These are phyloP conservation scores for Nowickia ferox DNA, from an alignment of 2,888 invertebrate species.

Conservation along the genomic window DNA sequence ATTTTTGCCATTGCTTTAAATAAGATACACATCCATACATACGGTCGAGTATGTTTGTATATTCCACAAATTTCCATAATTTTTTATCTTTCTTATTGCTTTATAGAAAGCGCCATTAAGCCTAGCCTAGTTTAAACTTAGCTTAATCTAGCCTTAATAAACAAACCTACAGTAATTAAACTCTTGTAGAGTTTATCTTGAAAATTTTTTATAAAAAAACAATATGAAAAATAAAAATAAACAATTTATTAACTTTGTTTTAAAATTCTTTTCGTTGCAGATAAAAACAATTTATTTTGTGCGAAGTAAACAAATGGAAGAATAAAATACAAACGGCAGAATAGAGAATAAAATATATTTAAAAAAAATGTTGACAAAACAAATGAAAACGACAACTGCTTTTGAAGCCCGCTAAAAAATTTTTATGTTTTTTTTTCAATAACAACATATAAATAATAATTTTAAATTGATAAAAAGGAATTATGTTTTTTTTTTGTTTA, in stretches of 20 bases:
- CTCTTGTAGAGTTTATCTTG: slow-evolving; percentile 49
- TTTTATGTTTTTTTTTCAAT: slow-evolving; percentile 15
- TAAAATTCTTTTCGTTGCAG: slow-evolving; percentile 66
- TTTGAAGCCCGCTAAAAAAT: slow-evolving; percentile 64
- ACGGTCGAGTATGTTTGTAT: background rate
- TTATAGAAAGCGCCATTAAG: slow-evolving; percentile 51
- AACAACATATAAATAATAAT: slow-evolving; percentile 41
- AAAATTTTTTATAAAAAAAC: slow-evolving; percentile 36
- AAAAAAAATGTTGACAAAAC: slow-evolving; percentile 47
- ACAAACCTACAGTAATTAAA: slow-evolving; percentile 52
- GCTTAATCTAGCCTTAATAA: slow-evolving; percentile 60
- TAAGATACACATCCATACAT: background rate
- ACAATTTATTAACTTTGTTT: slow-evolving; percentile 46
- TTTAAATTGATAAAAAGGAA: slow-evolving; percentile 67
- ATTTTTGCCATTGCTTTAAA: background rate
- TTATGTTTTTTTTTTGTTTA: slow-evolving; percentile 55
- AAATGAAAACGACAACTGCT: slow-evolving; percentile 43
- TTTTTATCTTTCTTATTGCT: slow-evolving; percentile 35
- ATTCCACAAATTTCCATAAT: slow-evolving; percentile 19
- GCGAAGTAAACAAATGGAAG: slow-evolving; percentile 65
- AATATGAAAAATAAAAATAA: slow-evolving; percentile 34
- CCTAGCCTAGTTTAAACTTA: slow-evolving; percentile 61
- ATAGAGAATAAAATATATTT: slow-evolving; percentile 30
- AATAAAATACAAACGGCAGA: slow-evolving; percentile 40
- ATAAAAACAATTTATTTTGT: slow-evolving; percentile 52